Base-by-base conservation (phyloP, 2,797 vertebrate genomes). In the Tachyglossus aculeatus region DNA sequence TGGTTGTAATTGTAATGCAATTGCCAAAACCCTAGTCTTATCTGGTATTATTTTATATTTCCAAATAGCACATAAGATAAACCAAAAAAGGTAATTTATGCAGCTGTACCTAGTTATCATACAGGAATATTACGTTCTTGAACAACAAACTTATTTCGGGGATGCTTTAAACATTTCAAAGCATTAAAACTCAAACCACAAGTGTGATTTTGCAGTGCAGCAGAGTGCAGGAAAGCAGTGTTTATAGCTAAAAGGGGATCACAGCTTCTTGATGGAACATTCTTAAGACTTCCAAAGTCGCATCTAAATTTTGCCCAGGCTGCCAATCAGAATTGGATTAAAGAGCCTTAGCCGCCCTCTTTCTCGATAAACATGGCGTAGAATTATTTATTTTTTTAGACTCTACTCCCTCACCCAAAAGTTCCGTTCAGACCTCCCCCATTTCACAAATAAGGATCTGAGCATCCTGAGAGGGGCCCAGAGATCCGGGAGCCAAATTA, bases 31-130 rank as follows among this genome's bases (percentile, higher is more conserved):
- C 29, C 21, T 66, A 75, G 11, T 32, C 19, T 53, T 19, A 67
- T 25, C 19, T 43, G 25, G 57, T 24, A 16, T 48, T 40, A 38
- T 48, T 83, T 74, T 71, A 11, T 21, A 62, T 36, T n/a, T 75
- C 41, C 22, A 2, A 7, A 1, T 67, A 44, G 67, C 9, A 43
- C 3, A 45, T 34, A 45, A 18, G 24, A 32, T 64, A 79, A 74
- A 63, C 5, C 48, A 80, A 34, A 56, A 18, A 11, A 27, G 15
- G 31, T 38, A 21, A 12, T 25, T 72, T 12, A 19, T 53, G 10
- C n/a, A 25, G 1, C 39, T 3, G 24, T 72, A 45, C 60, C 22
- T 69, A 45, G 31, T 60, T 69, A 16, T 48, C 38, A 31, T 45
- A 68, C 2, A 27, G 55, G 43, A 31, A 47, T 51, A 33, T 38